Evolutionary conservation across 2,113 vertebrate species (phyloP).

Genomic region (Laterallus jamaicensis): DNA sequence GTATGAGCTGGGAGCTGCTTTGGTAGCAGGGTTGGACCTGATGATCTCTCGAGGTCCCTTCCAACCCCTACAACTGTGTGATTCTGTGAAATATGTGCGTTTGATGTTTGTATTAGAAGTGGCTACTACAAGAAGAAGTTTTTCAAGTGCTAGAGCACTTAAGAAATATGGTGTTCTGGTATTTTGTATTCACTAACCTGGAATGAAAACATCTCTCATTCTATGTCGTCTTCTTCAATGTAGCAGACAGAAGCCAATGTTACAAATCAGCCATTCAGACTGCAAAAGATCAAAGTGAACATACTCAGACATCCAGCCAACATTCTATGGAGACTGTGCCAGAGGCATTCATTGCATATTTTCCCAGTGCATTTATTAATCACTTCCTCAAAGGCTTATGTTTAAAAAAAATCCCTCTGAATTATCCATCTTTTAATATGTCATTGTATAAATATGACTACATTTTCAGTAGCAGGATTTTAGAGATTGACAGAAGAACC

Average conservation of each 20-base stretch:
- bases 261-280: background rate
- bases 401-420: background rate
- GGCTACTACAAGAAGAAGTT: background rate
- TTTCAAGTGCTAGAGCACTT: background rate
- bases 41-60: no score
- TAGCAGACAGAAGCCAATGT: background rate
- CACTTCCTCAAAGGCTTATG: background rate
- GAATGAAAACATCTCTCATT: background rate
- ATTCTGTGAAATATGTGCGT: background rate
- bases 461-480: background rate
- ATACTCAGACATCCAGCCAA: background rate
- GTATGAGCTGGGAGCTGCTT: no score
- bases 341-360: background rate
- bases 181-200: background rate
- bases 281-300: background rate
- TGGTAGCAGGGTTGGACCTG: no score
- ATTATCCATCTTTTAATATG: background rate
- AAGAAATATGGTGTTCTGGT: background rate
- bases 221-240: background rate
- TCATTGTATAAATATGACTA: background rate
- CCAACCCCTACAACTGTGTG: no score
- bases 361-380: slow-evolving; percentile 13
- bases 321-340: background rate
- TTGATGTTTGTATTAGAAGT: background rate
- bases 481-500: background rate